phyloP scores from a whole-genome alignment of 2,797 vertebrate species.

The Sebastes vulpes region DNA sequence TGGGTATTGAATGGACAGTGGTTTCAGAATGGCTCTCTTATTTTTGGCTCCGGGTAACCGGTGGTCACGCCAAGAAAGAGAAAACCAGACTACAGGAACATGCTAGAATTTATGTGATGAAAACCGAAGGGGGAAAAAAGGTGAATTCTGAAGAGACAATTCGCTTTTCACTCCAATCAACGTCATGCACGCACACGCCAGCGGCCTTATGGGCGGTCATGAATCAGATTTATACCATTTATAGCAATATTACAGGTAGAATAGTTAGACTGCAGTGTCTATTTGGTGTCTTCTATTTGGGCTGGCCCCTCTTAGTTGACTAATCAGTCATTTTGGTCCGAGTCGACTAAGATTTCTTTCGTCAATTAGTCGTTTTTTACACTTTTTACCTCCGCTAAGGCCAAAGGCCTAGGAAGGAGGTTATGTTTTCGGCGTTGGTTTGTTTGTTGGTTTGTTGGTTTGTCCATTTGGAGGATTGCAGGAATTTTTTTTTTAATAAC shows the following conservation, averaged over 20 bases:
- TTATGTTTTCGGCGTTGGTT: no score
- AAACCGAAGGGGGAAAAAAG: slow-evolving; percentile 78
- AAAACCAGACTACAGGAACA: slow-evolving; percentile 80
- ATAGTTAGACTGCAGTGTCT: not conserved
- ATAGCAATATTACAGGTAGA: not conserved
- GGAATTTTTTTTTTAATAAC: no score
- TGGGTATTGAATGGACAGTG: slow-evolving; percentile 75
- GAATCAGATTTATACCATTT: not conserved
- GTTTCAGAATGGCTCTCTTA: slow-evolving; percentile 81
- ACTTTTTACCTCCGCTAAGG: no score
- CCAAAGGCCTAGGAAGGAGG: no score
- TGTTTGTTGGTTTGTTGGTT: no score
- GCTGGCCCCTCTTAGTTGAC: fast-evolving
- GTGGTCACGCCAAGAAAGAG: slow-evolving; percentile 73
- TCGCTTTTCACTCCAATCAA: slow-evolving; percentile 58
- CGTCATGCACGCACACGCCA: slow-evolving; percentile 3
- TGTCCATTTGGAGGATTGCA: no score
- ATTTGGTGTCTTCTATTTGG: no score
- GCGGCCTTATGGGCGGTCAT: slow-evolving; percentile 9
- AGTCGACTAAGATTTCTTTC: no score
- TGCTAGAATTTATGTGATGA: slow-evolving; percentile 79
- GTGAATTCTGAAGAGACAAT: slow-evolving; percentile 58
- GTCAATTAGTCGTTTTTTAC: no score
- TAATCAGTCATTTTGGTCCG: no score
- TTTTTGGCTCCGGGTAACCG: slow-evolving; percentile 71